These are phyloP conservation scores for Tenthredo notha DNA, from an alignment of 2,888 invertebrate genomes.

Conservation along the genomic window DNA sequence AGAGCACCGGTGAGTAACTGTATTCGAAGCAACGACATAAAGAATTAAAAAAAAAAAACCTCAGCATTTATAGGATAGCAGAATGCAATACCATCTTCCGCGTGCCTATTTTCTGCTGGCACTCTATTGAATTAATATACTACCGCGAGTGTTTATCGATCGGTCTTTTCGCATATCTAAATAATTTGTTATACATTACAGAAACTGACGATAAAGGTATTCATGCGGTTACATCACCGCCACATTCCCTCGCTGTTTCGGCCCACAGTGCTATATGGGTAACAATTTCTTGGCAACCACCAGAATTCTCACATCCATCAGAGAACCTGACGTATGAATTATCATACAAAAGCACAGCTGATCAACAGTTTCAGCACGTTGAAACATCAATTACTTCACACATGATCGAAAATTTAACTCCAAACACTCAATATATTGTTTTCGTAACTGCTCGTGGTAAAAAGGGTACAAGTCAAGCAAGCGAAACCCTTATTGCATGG, in stretches of 20 bases:
- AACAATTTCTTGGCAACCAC: constrained; percentile 91
- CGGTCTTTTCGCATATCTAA: constrained; percentile 34
- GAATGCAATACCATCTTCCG: background rate
- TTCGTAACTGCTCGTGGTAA: constrained; percentile 86
- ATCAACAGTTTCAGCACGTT: constrained; percentile 82
- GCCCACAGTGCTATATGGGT: constrained; percentile 91
- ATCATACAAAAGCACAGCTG: constrained; percentile 85
- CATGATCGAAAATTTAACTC: constrained; percentile 86
- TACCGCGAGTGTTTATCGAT: constrained; percentile 20
- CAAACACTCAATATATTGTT: constrained; percentile 91
- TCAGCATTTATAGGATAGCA: background rate
- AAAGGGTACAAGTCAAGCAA: constrained; percentile 87
- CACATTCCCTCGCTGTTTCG: constrained; percentile 88
- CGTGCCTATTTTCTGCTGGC: constrained; percentile 9
- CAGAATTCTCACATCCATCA: constrained; percentile 89
- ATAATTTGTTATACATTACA: constrained; percentile 59
- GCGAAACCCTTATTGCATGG: constrained; percentile 92
- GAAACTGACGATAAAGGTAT: constrained; percentile 77
- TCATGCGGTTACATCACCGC: constrained; percentile 88
- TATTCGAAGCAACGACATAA: background rate
- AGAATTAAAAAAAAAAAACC: constrained; percentile 62
- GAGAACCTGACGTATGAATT: constrained; percentile 89
- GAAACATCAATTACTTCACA: constrained; percentile 86
- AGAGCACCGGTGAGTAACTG: constrained; percentile 79
- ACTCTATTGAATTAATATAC: constrained; percentile 45